Conservation (phyloP, 2,888 invertebrate species). For the Subacronicta megacephala region DNA sequence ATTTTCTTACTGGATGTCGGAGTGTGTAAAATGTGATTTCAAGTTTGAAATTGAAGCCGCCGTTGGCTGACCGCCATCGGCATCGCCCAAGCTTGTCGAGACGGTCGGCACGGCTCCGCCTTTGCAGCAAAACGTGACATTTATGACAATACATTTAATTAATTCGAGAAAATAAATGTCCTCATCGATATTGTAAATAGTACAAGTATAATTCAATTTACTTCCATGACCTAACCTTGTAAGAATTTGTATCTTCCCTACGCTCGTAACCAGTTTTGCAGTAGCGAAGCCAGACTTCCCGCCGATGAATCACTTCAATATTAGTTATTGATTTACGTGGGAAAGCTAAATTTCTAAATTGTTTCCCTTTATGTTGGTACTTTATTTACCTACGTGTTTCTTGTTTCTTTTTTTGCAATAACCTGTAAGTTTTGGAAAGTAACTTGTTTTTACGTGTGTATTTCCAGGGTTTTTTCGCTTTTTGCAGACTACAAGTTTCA, state of each 20-base stretch:
- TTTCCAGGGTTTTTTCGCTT: conserved; percentile 8
- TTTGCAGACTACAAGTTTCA: conserved; percentile 16
- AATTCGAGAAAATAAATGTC: conserved; percentile 32
- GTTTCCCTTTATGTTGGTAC: not conserved
- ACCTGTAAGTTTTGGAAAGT: conserved; percentile 9
- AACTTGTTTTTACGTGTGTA: not conserved
- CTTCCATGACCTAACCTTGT: conserved; percentile 62
- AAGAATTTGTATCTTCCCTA: conserved; percentile 51
- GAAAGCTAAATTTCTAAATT: conserved; percentile 10
- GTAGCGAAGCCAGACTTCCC: conserved; percentile 63
- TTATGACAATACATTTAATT: conserved; percentile 49
- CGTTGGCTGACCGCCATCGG: conserved; percentile 89
- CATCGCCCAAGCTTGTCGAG: conserved; percentile 83
- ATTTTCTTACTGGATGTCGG: conserved; percentile 13
- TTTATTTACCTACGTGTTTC: no score
- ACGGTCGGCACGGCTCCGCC: conserved; percentile 77
- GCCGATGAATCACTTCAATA: conserved; percentile 70
- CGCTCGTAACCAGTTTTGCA: conserved; percentile 63
- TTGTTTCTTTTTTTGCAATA: conserved; percentile 9
- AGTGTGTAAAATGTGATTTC: conserved; percentile 16
- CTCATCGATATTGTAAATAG: conserved; percentile 12
- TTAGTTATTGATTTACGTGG: conserved; percentile 39
- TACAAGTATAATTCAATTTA: conserved; percentile 50
- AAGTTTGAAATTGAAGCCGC: conserved; percentile 66
- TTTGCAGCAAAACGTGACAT: conserved; percentile 72